A percentile compares a stretch with the other conserved stretches of the same genome.
phyloP scores from a whole-genome alignment of 2,797 vertebrate species.

The Fistularia tabacaria region DNA sequence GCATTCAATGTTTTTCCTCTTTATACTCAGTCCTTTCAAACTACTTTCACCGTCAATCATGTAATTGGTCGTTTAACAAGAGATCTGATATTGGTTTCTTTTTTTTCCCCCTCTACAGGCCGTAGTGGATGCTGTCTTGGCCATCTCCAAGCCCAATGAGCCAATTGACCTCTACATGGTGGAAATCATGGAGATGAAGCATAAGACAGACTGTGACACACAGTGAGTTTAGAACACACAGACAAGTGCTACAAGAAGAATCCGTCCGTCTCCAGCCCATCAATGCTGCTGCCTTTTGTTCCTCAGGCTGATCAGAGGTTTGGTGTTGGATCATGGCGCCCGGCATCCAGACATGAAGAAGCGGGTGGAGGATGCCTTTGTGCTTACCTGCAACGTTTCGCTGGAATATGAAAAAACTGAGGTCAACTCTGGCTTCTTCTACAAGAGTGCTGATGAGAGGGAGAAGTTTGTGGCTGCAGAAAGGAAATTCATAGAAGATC shows the following conservation, averaged over 20 bases:
- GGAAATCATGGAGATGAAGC: conserved; percentile 99
- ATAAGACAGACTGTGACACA: conserved; percentile 95
- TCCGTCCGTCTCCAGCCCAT: background rate
- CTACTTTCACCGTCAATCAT: no score
- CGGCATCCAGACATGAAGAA: conserved; percentile 98
- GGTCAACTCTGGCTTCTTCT: conserved; percentile 98
- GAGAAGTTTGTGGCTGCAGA: conserved; percentile 95
- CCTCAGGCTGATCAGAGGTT: conserved; percentile 86
- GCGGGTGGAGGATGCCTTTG: conserved; percentile 88
- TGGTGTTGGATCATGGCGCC: conserved; percentile 95
- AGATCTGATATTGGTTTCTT: background rate
- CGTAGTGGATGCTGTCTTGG: conserved; percentile 91
- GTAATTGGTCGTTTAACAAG: background rate
- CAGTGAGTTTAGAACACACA: conserved; percentile 74
- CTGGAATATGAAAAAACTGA: conserved; percentile 98
- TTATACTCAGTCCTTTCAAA: no score
- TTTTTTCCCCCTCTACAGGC: conserved; percentile 72
- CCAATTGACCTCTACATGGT: conserved; percentile 96
- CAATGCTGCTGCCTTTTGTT: background rate
- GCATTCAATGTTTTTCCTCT: no score
- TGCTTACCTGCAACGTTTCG: conserved; percentile 93
- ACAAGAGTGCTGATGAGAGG: conserved; percentile 92
- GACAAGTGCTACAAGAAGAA: background rate
- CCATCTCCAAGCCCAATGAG: conserved; percentile 84
- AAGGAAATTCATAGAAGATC: conserved; percentile 94